Evolutionary conservation across 2,113 vertebrate species (phyloP).

Genomic region (Oreotrochilus melanogaster): DNA sequence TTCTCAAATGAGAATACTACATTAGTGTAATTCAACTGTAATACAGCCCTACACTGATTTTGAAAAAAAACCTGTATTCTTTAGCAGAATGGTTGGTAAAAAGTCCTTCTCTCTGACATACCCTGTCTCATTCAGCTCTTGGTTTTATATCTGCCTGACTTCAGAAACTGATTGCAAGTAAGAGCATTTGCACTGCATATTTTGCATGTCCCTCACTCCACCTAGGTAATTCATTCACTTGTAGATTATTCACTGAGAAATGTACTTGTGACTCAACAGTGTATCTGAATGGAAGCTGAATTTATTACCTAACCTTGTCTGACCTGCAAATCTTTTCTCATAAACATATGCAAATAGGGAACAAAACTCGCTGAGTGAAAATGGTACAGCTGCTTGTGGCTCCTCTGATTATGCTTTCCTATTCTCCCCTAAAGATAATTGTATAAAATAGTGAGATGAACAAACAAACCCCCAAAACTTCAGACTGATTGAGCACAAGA

Average conservation of each 20-base stretch:
- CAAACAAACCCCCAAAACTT: not conserved
- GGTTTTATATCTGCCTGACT: not conserved
- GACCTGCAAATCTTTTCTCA: not conserved
- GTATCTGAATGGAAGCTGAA: not conserved
- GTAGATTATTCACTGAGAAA: slow-evolving; percentile 40
- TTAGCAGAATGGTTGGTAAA: not conserved
- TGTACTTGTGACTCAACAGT: not conserved
- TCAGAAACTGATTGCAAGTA: not conserved
- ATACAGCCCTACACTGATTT: not conserved
- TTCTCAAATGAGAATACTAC: not conserved
- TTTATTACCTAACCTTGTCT: not conserved
- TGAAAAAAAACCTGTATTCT: not conserved
- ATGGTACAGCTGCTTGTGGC: not conserved
- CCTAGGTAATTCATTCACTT: not conserved
- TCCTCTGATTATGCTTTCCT: not conserved
- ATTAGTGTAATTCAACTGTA: not conserved
- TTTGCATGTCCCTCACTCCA: not conserved
- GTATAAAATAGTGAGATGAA: not conserved
- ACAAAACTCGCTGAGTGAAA: not conserved
- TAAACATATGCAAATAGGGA: no score
- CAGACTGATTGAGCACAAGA: not conserved
- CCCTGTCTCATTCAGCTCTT: not conserved
- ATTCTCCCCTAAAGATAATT: not conserved
- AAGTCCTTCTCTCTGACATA: not conserved
- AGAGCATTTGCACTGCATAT: not conserved